Conservation (phyloP, 2,797 vertebrate genomes). For the Anas capensis region DNA sequence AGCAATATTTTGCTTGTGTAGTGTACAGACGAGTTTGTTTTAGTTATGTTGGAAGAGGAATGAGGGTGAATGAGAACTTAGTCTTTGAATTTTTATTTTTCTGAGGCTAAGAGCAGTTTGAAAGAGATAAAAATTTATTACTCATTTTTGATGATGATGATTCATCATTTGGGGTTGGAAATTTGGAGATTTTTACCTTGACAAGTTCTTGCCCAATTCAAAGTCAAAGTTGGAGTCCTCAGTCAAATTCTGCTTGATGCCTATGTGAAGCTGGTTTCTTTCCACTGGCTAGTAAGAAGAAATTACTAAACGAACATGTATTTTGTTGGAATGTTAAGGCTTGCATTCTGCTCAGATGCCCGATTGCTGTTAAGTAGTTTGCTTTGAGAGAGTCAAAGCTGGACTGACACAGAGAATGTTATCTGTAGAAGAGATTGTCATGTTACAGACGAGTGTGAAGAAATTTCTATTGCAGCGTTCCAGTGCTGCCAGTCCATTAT, state of each 20-base stretch:
- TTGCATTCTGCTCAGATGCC: not conserved
- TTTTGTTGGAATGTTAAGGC: not conserved
- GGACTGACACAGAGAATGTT: not conserved
- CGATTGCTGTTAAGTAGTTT: not conserved
- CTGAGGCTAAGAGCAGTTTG: not conserved
- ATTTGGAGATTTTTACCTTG: not conserved
- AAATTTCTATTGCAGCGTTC: not conserved
- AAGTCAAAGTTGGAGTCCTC: not conserved
- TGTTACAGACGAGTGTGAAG: not conserved
- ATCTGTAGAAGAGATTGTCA: not conserved
- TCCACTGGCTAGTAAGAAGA: not conserved
- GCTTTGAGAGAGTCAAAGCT: not conserved
- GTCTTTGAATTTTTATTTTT: not conserved
- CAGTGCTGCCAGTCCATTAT: not conserved
- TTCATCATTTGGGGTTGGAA: not conserved
- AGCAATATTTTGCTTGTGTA: not conserved
- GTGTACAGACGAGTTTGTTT: not conserved
- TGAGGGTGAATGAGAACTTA: slow-evolving; percentile 12
- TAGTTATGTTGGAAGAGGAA: not conserved
- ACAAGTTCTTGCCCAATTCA: not conserved
- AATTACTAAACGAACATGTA: not conserved
- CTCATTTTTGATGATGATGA: not conserved
- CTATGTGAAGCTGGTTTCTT: not conserved
- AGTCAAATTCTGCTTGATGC: not conserved
- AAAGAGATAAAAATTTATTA: not conserved